These are phyloP conservation scores for Torymus tubicola DNA, from an alignment of 2,888 invertebrate genomes.

Conservation along the genomic window DNA sequence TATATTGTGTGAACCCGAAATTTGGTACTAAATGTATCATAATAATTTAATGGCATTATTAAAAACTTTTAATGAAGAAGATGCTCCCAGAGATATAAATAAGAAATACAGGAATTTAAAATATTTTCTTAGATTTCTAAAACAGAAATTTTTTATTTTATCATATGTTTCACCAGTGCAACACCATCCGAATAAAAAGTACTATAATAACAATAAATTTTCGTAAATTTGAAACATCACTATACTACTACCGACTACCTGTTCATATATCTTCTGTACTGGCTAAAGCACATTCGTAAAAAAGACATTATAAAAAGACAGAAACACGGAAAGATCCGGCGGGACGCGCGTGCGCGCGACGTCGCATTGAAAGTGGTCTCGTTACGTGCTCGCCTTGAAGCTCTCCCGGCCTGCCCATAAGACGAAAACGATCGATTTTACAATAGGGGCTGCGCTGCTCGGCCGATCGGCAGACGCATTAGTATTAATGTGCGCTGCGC, in stretches of 20 bases:
- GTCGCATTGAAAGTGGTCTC: conserved; percentile 15
- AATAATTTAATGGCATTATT: too few species aligned
- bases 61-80: too few species aligned
- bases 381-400: conserved; percentile 10
- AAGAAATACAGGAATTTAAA: too few species aligned
- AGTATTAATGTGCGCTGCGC: conserved; percentile 1
- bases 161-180: too few species aligned
- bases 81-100: too few species aligned
- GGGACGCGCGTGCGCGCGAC: not conserved
- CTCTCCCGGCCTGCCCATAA: conserved; percentile 11
- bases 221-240: too few species aligned
- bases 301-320: conserved; percentile 2
- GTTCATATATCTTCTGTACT: conserved; percentile 28
- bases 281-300: not conserved
- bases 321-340: not conserved
- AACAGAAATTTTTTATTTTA: too few species aligned
- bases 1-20: too few species aligned
- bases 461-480: not conserved
- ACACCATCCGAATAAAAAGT: too few species aligned
- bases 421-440: not conserved
- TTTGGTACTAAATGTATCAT: too few species aligned
- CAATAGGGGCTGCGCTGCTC: not conserved
- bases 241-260: not conserved
- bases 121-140: too few species aligned
- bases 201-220: too few species aligned